Percentiles rank a stretch among this genome's conserved stretches.
These are phyloP conservation scores for Acutogordius australiensis DNA, from an alignment of 2,888 invertebrate genomes.

Conservation along the genomic window DNA sequence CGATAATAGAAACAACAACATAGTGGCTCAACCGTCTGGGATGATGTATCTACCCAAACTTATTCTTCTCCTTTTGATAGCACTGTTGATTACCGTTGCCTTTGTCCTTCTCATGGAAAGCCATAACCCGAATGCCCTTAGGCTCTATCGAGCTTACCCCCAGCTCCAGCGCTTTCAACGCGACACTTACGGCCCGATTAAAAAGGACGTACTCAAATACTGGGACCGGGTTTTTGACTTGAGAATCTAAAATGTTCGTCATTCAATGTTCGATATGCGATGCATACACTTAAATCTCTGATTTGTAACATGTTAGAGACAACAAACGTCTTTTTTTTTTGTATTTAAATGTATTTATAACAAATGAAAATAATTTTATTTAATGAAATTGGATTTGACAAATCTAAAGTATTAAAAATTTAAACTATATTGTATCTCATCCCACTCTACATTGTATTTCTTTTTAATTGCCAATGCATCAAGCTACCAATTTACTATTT, in stretches of 20 bases:
- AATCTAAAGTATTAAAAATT: no score
- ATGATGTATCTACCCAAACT: background rate
- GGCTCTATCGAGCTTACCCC: background rate
- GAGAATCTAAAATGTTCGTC: background rate
- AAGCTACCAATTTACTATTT: no score
- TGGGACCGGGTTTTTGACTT: background rate
- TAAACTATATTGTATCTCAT: no score
- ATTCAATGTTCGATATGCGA: no score
- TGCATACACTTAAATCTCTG: no score
- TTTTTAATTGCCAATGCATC: no score
- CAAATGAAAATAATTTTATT: no score
- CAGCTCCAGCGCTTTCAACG: background rate
- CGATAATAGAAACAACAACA: background rate
- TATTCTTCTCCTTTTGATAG: background rate
- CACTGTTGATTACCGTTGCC: background rate
- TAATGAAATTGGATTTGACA: no score
- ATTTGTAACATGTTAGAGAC: no score
- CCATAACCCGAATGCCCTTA: background rate
- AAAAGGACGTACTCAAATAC: background rate
- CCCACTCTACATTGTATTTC: no score
- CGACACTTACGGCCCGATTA: background rate
- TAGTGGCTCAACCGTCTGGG: background rate
- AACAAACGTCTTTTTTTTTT: no score
- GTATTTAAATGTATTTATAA: no score
- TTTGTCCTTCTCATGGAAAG: conserved; percentile 1